Percentiles rank a stretch among this genome's conserved stretches.
Evolutionary conservation across 1,140 invertebrate species (phyloP).

Genomic region (Apolygus lucorum): DNA sequence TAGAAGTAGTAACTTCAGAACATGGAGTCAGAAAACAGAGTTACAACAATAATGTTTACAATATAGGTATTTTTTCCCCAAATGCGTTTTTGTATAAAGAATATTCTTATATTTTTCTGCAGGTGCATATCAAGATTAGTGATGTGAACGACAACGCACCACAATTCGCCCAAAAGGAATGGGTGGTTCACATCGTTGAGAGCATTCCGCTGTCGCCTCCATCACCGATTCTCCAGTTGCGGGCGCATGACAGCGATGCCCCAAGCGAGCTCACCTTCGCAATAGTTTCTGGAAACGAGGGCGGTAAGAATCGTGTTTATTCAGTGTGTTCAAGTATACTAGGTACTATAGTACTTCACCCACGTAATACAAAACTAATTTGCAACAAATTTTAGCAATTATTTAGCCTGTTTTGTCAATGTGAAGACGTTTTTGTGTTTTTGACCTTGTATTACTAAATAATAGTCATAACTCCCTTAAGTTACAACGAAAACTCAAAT

Average conservation of each 20-base stretch:
- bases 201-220: constrained; percentile 68
- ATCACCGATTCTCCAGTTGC: constrained; percentile 64
- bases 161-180: constrained; percentile 60
- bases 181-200: constrained; percentile 70
- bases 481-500: too few species aligned
- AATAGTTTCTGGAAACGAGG: constrained; percentile 62
- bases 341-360: too few species aligned
- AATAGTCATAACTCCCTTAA: too few species aligned
- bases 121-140: constrained; percentile 64
- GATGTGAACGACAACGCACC: constrained; percentile 81
- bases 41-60: not conserved
- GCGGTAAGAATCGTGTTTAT: constrained; percentile 45
- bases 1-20: too few species aligned
- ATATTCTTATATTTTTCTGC: constrained; percentile 31
- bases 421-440: too few species aligned
- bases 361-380: too few species aligned
- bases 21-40: not conserved
- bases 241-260: constrained; percentile 66
- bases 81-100: too few species aligned
- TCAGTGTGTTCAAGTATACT: too few species aligned
- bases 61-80: too few species aligned
- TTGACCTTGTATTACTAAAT: too few species aligned
- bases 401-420: too few species aligned
- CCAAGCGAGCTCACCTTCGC: constrained; percentile 66
- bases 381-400: too few species aligned